These are phyloP conservation scores for Leptosomus discolor DNA, from an alignment of 2,113 vertebrate species.

Conservation along the genomic window DNA sequence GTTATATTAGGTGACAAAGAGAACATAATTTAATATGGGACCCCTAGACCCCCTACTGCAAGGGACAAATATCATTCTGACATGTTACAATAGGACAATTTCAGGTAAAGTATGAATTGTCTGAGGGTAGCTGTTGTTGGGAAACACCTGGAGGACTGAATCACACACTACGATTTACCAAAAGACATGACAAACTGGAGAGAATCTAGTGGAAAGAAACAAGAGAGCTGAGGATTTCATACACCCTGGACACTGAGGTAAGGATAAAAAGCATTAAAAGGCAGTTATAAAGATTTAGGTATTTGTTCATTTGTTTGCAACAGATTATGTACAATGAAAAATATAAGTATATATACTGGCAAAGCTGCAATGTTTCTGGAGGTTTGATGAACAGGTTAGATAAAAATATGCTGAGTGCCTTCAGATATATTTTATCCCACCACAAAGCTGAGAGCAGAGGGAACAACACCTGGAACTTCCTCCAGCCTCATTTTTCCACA, in stretches of 20 bases:
- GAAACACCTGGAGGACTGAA: background rate
- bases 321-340: background rate
- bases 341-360: background rate
- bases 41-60: background rate
- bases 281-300: background rate
- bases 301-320: background rate
- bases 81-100: background rate
- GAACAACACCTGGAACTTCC: background rate
- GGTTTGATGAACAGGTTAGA: background rate
- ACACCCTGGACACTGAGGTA: background rate
- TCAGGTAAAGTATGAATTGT: background rate
- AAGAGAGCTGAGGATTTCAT: background rate
- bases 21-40: background rate
- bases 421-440: background rate
- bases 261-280: background rate
- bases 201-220: background rate
- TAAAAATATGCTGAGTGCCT: background rate
- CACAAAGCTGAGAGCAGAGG: background rate
- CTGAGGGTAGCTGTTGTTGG: background rate
- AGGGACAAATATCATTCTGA: background rate
- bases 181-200: background rate
- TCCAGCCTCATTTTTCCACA: background rate
- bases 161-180: accelerated
- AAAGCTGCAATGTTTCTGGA: background rate
- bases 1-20: background rate